A percentile compares a stretch with the other conserved stretches of the same genome.
phyloP scores from a whole-genome alignment of 2,888 invertebrate species.

The Volucella inanis region DNA sequence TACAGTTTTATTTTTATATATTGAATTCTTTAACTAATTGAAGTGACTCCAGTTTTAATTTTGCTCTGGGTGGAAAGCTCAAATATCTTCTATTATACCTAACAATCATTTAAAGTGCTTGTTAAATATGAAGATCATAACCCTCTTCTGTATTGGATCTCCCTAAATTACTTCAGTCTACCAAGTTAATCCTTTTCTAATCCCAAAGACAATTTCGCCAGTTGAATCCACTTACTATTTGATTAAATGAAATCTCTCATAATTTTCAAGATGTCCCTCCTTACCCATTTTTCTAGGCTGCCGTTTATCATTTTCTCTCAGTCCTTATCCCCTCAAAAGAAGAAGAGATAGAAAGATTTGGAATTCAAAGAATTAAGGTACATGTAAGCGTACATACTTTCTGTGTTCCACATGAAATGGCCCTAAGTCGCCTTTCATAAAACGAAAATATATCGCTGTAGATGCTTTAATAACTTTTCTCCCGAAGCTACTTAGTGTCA shows the following conservation, averaged over 20 bases:
- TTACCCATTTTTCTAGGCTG: background rate
- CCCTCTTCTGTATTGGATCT: too few relatives aligned
- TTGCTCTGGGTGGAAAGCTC: too few relatives aligned
- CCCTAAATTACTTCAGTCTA: too few relatives aligned
- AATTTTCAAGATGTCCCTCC: constrained; percentile 12
- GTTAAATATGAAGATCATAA: too few relatives aligned
- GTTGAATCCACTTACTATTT: constrained; percentile 8
- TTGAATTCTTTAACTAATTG: too few relatives aligned
- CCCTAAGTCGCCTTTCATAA: constrained; percentile 47
- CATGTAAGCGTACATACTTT: constrained; percentile 10
- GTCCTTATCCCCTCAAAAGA: constrained; percentile 4
- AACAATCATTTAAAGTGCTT: too few relatives aligned
- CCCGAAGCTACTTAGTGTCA: constrained; percentile 65
- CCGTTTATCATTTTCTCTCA: constrained; percentile 10
- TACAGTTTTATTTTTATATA: too few relatives aligned
- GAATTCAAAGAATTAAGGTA: constrained; percentile 4
- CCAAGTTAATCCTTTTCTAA: constrained; percentile 6
- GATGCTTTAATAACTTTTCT: constrained; percentile 62
- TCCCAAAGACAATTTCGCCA: constrained; percentile 23
- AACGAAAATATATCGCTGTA: constrained; percentile 52
- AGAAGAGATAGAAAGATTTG: background rate
- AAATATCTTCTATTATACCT: too few relatives aligned
- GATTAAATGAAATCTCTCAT: constrained; percentile 2
- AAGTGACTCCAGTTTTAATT: too few relatives aligned
- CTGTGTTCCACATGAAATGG: background rate